Evolutionary conservation across 2,888 invertebrate genomes (phyloP), one percentile per base, ranked within the genome.

Genomic region (Eilema griseolum): DNA sequence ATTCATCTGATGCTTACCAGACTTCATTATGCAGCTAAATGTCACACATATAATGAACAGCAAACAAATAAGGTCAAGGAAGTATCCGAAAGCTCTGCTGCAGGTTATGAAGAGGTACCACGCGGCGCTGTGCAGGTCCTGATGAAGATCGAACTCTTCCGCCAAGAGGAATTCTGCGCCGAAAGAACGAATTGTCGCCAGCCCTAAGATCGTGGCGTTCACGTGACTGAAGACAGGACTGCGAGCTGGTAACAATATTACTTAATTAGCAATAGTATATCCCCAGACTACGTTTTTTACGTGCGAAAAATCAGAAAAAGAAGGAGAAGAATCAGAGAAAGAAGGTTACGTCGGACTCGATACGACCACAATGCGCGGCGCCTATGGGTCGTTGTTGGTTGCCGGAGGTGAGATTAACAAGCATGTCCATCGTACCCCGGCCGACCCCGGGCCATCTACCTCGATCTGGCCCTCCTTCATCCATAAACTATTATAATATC

Each of bases 201-300:
- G 90, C 0, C 98, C 98, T 79, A 97, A 96, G 4, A 98, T 94
- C 0, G 97, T 97, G 12, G 98, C 97, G 85, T 97, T 97, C 56
- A 98, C 92, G 88, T 98, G 98, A 1, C 97, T 96, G 88, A 98
- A 98, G 0, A 98, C 97, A 0, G 98, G 98, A 85, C 98, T 98
- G 70, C 98, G 96, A 80, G 97, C 98, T 98, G 93, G 67, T 67
- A 37, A 52, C 10, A 16, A 68, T 1, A 31, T 61, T 33, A n/a
- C n/a, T n/a, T n/a, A n/a, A n/a, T n/a, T n/a, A n/a, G n/a, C n/a
- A n/a, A n/a, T n/a, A n/a, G n/a, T n/a, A n/a, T n/a, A n/a, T n/a
- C n/a, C n/a, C n/a, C n/a, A n/a, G n/a, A n/a, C n/a, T n/a, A n/a
- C n/a, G n/a, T n/a, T n/a, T n/a, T n/a, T n/a, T n/a, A n/a, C n/a